A percentile compares a stretch with the other conserved stretches of the same genome.
Evolutionary conservation across 2,888 invertebrate species (phyloP).

Genomic region (Drosophila silvestris): DNA sequence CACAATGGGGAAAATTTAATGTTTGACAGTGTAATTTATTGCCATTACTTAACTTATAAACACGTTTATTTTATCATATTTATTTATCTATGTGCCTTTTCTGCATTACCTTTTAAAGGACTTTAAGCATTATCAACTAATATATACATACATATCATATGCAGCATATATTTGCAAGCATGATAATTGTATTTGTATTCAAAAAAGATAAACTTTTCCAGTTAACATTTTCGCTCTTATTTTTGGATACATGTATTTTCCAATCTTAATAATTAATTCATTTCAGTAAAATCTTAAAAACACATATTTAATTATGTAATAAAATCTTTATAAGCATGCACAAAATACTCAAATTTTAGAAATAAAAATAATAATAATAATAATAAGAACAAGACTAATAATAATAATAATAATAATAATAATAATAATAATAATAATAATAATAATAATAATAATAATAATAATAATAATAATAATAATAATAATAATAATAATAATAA

Average conservation of each 20-base stretch:
- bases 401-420: too few species aligned
- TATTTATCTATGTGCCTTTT: neutral
- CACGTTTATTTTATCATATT: neutral
- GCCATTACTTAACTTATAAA: constrained; percentile 17
- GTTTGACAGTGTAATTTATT: constrained; percentile 26
- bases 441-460: too few species aligned
- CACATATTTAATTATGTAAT: neutral
- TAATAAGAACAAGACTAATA: too few species aligned
- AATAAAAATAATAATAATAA: neutral
- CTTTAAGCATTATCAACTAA: neutral
- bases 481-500: too few species aligned
- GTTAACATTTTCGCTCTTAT: neutral
- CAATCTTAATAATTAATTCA: neutral
- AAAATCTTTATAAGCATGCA: neutral
- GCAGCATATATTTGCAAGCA: neutral
- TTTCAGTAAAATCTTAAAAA: neutral
- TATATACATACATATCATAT: neutral
- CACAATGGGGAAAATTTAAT: constrained; percentile 23
- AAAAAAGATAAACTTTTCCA: neutral
- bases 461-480: too few species aligned
- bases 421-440: neutral
- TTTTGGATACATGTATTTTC: neutral
- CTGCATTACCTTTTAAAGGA: constrained; percentile 2
- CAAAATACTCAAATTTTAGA: neutral
- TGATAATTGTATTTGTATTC: neutral